phyloP scores from a whole-genome alignment of 2,113 vertebrate species.

The Illadopsis cleaveri region DNA sequence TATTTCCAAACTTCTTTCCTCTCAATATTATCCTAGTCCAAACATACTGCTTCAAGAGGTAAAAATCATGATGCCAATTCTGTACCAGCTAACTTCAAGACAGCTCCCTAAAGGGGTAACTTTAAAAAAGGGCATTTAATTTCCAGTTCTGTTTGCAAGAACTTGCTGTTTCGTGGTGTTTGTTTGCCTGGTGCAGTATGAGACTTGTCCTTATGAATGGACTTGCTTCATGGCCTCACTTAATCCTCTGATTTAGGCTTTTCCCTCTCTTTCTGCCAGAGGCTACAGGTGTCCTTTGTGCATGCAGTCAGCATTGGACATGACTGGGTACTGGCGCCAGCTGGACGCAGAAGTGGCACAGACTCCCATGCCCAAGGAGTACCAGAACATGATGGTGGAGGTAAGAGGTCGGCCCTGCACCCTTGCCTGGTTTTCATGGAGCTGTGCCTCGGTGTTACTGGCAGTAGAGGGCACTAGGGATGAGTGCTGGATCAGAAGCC shows the following conservation, averaged over 20 bases:
- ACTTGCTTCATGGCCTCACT: not conserved
- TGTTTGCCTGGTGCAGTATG: not conserved
- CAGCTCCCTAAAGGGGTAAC: not conserved
- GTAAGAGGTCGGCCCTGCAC: slow-evolving; percentile 50
- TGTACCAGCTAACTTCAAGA: not conserved
- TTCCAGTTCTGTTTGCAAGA: not conserved
- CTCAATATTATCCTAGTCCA: not conserved
- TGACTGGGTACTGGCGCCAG: slow-evolving; percentile 85
- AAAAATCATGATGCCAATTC: rapidly evolving
- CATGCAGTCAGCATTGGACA: slow-evolving; percentile 88
- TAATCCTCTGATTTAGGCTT: not conserved
- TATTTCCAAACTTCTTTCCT: not conserved
- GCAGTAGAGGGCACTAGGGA: not conserved
- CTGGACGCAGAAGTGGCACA: slow-evolving; percentile 87
- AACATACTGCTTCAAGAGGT: not conserved
- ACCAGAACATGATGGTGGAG: slow-evolving; percentile 87
- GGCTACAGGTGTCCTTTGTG: slow-evolving; percentile 92
- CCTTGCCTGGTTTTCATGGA: rapidly evolving
- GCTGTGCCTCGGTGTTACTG: not conserved
- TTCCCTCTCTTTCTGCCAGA: slow-evolving; percentile 59
- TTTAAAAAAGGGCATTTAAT: not conserved
- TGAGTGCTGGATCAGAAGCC: not conserved
- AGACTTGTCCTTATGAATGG: not conserved
- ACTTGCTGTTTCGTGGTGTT: rapidly evolving
- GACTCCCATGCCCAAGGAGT: slow-evolving; percentile 91